Evolutionary conservation across 2,888 invertebrate species (phyloP).

Genomic region (Mycalesis mineus): DNA sequence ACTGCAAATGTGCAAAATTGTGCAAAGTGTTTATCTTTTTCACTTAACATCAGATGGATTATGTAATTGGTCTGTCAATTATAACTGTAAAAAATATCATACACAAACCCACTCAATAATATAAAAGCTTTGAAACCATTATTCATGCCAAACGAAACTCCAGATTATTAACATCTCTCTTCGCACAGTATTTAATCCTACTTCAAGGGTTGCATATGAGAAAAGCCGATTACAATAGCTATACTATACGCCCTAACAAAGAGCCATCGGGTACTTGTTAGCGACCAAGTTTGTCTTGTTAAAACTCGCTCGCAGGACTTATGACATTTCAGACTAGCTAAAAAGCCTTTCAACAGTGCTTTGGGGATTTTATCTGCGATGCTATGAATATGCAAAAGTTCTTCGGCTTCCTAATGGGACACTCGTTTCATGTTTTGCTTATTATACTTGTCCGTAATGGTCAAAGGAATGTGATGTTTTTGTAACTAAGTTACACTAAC

Average conservation of each 20-base stretch:
- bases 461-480: constrained; percentile 3
- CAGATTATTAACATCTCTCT: constrained; percentile 38
- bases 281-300: constrained; percentile 60
- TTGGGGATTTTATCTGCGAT: constrained; percentile 33
- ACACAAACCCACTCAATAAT: not conserved
- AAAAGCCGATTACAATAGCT: constrained; percentile 56
- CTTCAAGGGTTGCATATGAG: constrained; percentile 42
- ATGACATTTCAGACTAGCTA: constrained; percentile 42
- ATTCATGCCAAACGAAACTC: constrained; percentile 27
- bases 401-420: constrained; percentile 21
- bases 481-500: constrained; percentile 3
- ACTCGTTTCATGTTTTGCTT: constrained; percentile 12
- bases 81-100: not conserved
- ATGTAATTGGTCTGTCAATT: no score
- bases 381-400: constrained; percentile 25
- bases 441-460: constrained; percentile 9
- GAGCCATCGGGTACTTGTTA: constrained; percentile 48
- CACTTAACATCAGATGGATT: no score
- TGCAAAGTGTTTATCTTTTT: no score
- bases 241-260: constrained; percentile 40
- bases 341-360: constrained; percentile 33
- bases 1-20: no score
- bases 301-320: constrained; percentile 44
- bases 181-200: constrained; percentile 39
- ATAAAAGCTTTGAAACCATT: not conserved